Base-by-base conservation (phyloP, 30 jellyfish, hydroid and myxozoan genomes). In the Hydractinia symbiolongicarpus region DNA sequence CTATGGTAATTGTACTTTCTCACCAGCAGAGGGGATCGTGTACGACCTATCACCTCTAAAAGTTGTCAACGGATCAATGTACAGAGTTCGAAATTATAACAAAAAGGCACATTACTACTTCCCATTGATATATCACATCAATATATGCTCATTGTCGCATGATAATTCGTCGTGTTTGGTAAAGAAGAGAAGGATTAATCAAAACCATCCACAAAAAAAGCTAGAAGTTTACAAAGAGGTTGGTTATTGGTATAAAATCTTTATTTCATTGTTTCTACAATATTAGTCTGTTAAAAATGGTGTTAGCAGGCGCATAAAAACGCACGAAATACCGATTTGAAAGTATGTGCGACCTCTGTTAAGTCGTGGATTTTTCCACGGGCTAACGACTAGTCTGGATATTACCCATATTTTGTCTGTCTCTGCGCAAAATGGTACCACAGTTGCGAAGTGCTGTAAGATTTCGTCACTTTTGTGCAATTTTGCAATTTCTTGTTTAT, bases 41-140 rank as follows among this genome's bases (percentile, higher is more conserved):
- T 90, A 84, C 81, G 95, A 90, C 72, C 72, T 90, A 67, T 81
- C 91, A 78, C 97, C 97, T 0, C 88, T 90, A 72, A 89, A 85
- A 17, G 82, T 73, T 67, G 94, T 71, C 51, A 94, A 88, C 16
- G 97, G 97, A 15, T 85, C 97, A 9, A 90, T 90, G 97, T 54
- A 61, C 72, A 74, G 84, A 85, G 97, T 90, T 56, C 67, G 77
- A 68, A 88, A 67, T 64, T 90, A 85, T 70, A 81, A 73, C 9
- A 77, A 78, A 70, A 50, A 20, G 13, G 9, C 58, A 1, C 52
- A 55, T 16, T 52, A 77, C 1, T 82, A 14, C 76, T 69, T 67
- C 51, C 88, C 86, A 6, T 61, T 49, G 55, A 61, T 64, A 60
- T 90, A 73, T 68, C 83, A 81, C 72, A 89, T 90, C 10, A 90